phyloP scores from a whole-genome alignment of 2,888 invertebrate genomes.

The Nephrotoma appendiculata region DNA sequence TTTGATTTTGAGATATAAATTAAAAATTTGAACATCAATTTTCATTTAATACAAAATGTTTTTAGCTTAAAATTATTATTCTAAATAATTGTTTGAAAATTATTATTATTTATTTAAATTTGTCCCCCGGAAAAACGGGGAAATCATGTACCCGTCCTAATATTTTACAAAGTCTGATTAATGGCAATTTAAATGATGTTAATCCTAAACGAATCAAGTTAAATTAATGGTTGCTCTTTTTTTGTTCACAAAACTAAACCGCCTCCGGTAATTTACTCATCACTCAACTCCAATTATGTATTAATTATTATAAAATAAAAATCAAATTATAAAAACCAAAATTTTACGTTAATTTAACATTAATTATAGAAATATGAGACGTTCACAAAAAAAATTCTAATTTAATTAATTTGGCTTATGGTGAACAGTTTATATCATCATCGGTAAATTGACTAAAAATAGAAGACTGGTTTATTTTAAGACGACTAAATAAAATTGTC shows the following conservation, averaged over 20 bases:
- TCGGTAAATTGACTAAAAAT: neutral
- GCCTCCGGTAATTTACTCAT: neutral
- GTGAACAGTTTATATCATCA: neutral
- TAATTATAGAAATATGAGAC: neutral
- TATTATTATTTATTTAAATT: neutral
- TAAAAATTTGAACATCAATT: neutral
- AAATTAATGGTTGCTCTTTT: neutral
- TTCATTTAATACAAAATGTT: neutral
- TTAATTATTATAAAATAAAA: neutral
- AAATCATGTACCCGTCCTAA: neutral
- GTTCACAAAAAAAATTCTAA: neutral
- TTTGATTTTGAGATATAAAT: neutral
- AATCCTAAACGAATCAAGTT: neutral
- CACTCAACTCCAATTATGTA: neutral
- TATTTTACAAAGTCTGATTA: neutral
- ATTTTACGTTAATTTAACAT: neutral
- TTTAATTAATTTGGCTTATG: neutral
- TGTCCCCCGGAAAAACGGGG: neutral
- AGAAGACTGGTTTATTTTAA: neutral
- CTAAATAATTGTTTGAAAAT: neutral
- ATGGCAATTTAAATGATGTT: neutral
- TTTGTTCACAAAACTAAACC: neutral
- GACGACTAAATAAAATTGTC: neutral
- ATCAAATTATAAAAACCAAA: neutral
- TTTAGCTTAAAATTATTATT: neutral